phyloP scores from a whole-genome alignment of 2,888 invertebrate species.

The Chesias legatella region DNA sequence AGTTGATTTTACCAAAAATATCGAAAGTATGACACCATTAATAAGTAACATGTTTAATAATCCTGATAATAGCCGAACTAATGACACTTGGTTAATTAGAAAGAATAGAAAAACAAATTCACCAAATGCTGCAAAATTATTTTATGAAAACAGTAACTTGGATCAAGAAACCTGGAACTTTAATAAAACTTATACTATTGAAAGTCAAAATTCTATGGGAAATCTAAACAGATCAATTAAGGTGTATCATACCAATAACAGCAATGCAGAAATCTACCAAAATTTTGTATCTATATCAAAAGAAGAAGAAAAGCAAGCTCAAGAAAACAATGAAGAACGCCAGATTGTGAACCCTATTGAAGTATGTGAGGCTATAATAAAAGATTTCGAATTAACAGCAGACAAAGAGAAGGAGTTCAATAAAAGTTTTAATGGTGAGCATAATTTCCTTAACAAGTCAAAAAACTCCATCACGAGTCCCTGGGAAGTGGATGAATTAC shows the following conservation, averaged over 20 bases:
- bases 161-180: conserved; percentile 1
- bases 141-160: neutral
- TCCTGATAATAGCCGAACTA: neutral
- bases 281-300: conserved; percentile 17
- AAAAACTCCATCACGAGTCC: neutral
- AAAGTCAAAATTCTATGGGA: conserved; percentile 2
- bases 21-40: conserved; percentile 8
- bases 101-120: neutral
- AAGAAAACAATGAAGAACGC: conserved; percentile 7
- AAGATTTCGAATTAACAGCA: conserved; percentile 8
- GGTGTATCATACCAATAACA: too few relatives aligned
- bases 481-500: conserved; percentile 3
- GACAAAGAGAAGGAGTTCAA: conserved; percentile 13
- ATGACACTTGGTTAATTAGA: neutral
- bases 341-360: conserved; percentile 15
- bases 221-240: too few relatives aligned
- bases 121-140: neutral
- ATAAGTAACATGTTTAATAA: conserved; percentile 3
- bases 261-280: too few relatives aligned
- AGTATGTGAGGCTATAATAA: conserved; percentile 20
- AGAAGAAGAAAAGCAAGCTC: too few relatives aligned
- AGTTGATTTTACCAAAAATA: neutral
- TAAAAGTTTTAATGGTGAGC: conserved; percentile 9
- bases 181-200: conserved; percentile 15
- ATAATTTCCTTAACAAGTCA: neutral